Evolutionary conservation across 2,797 vertebrate genomes (phyloP).

Genomic region (Gymnothorax reevesii): DNA sequence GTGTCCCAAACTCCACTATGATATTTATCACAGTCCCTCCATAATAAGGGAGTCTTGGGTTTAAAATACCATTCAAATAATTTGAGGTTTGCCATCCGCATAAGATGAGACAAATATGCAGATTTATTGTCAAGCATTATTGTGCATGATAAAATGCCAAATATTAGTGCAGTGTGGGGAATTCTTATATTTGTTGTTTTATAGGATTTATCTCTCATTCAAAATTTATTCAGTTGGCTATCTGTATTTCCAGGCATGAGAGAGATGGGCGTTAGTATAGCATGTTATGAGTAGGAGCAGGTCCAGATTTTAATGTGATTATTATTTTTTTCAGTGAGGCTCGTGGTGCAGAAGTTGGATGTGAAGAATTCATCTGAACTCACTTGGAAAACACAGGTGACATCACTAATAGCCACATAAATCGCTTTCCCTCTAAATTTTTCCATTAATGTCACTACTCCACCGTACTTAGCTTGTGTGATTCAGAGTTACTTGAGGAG

Average conservation of each 20-base stretch:
- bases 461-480: not conserved
- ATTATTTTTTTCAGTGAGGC: slow-evolving; percentile 2
- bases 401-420: not conserved
- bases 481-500: not conserved
- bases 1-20: not conserved
- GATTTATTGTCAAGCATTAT: not conserved
- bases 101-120: not conserved
- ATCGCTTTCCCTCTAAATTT: not conserved
- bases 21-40: not conserved
- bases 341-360: slow-evolving; percentile 11
- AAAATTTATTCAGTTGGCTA: not conserved
- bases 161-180: not conserved
- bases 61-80: not conserved
- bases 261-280: not conserved
- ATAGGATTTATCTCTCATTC: not conserved
- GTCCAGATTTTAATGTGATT: slow-evolving; percentile 13
- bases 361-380: not conserved
- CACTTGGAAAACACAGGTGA: not conserved
- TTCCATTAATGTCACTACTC: not conserved
- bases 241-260: not conserved
- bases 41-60: not conserved
- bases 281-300: not conserved
- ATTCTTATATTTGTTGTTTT: not conserved
- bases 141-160: not conserved
- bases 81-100: not conserved